Evolutionary conservation across 2,888 invertebrate genomes (phyloP), one percentile per base, ranked within the genome.

Genomic region (Parnassius glacialis): DNA sequence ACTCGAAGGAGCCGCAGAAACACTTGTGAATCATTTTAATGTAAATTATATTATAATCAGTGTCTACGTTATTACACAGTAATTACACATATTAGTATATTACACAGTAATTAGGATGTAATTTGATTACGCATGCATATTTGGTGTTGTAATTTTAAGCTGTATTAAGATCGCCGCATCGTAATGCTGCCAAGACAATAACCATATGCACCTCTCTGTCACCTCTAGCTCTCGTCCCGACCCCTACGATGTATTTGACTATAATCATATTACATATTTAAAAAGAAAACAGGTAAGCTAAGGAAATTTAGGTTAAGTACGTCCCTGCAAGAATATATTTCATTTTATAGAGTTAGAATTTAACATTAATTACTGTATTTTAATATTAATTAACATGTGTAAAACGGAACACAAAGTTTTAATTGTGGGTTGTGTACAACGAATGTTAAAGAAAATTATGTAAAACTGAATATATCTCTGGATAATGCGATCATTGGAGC

Each of bases 281-380:
- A 71, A 81, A 83, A 84, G 83, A 85, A 85, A 84, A 85, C 86
- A 81, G 79, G 83, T 83, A 78, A 82, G 84, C 81, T 85, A 81
- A 85, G 84, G 79, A 72, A 75, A 71, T 68, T 60, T 65, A 74
- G 71, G 66, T 45, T 79, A 83, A 81, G 75, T 68, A 68, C 72
- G 75, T 78, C 77, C 80, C 84, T 87, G 81, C 85, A 80, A 79
- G 79, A 87, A 84, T 87, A 70, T 75, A 85, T 86, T 87, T 86
- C 85, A 86, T 84, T 87, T 83, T 70, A 79, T 85, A 86, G 85
- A 85, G 80, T 74, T 70, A 68, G 62, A 64, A 65, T 64, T 67
- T 70, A 69, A 64, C 68, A 57, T 68, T 64, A 68, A 64, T 65
- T 63, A 66, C 67, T 64, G 60, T 70, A 67, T 68, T 64, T 65